These are phyloP conservation scores for Actinia tenebrosa DNA, from an alignment of 64 coral and sea anemone genomes.

Conservation along the genomic window DNA sequence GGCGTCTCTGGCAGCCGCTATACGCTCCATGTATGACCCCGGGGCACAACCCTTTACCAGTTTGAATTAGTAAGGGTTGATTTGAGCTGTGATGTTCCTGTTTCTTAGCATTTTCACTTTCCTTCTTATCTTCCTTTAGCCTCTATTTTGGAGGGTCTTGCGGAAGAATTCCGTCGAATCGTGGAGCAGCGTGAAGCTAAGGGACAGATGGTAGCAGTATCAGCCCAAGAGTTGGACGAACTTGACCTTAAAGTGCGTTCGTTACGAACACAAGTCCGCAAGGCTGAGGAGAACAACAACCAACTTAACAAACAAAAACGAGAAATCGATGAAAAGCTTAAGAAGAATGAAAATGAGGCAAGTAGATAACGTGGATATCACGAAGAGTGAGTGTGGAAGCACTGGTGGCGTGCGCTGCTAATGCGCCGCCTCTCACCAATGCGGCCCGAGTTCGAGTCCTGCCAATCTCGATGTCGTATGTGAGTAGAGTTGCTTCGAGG, in stretches of 20 bases:
- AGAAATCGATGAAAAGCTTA: conserved; percentile 76
- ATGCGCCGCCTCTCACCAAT: too few relatives aligned
- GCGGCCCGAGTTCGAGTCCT: too few relatives aligned
- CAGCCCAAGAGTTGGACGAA: conserved; percentile 67
- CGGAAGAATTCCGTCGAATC: conserved; percentile 66
- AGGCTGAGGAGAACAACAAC: conserved; percentile 53
- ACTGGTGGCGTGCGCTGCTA: too few relatives aligned
- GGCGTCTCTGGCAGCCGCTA: too few relatives aligned
- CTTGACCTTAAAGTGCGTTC: conserved; percentile 86
- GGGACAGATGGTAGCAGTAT: conserved; percentile 44
- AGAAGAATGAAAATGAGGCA: conserved; percentile 82
- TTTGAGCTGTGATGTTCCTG: not conserved
- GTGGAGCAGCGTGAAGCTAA: conserved; percentile 83
- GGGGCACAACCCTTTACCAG: too few relatives aligned
- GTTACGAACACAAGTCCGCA: conserved; percentile 76
- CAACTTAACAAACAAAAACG: conserved; percentile 60
- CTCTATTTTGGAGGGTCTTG: conserved; percentile 81
- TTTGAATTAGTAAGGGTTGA: not conserved
- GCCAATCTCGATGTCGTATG: too few relatives aligned
- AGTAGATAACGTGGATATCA: not conserved
- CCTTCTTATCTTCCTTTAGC: conserved; percentile 31
- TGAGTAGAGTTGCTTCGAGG: too few relatives aligned
- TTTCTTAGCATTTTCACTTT: not conserved
- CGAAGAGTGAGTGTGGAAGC: not conserved
- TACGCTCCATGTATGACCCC: too few relatives aligned